Conservation (phyloP, 2,113 vertebrate species). For the Lagopus muta region DNA sequence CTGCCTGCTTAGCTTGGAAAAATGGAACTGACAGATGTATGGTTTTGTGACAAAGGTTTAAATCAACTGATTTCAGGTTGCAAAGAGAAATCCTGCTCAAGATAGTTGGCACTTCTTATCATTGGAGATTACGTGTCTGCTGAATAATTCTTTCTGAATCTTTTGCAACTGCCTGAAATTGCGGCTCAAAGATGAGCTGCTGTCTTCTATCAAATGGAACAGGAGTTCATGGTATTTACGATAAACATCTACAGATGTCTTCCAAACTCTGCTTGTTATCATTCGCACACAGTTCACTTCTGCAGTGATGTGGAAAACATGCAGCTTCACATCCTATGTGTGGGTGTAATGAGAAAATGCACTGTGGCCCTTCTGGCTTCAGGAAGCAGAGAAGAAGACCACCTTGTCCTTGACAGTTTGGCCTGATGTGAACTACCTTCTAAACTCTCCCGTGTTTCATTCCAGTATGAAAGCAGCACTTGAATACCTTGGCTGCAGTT, state of each 20-base stretch:
- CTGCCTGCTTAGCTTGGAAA: background rate
- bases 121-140: background rate
- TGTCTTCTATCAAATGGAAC: background rate
- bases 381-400: background rate
- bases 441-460: background rate
- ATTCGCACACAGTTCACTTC: background rate
- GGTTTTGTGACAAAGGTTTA: background rate
- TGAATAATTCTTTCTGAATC: background rate
- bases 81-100: slow-evolving; percentile 6
- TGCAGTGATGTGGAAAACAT: background rate
- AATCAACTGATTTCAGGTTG: slow-evolving; percentile 39
- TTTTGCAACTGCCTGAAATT: background rate
- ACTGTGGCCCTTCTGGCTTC: background rate
- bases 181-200: background rate
- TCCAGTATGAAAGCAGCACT: background rate
- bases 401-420: background rate
- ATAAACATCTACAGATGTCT: background rate
- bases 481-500: background rate
- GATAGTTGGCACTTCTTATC: background rate
- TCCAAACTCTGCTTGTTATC: background rate
- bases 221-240: fast-evolving
- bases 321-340: background rate
- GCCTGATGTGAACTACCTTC: background rate
- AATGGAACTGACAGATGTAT: background rate
- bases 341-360: background rate